These are phyloP conservation scores for Sphaeridia pumilis DNA, from an alignment of 2,888 invertebrate species.

Conservation along the genomic window DNA sequence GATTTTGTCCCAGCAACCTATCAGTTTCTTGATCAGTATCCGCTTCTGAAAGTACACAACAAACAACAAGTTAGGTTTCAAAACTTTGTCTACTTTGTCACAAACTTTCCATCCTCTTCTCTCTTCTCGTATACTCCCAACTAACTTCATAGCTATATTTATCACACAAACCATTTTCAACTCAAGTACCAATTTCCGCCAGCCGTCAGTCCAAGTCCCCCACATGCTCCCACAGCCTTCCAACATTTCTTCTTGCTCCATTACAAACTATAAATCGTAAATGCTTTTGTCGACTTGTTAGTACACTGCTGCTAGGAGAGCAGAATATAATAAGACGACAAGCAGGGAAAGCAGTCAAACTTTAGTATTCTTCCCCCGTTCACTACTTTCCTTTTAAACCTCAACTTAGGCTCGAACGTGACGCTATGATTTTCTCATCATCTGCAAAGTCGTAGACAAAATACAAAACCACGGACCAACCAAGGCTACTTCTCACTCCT, in stretches of 20 bases:
- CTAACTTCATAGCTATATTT: neutral
- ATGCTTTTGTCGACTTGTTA: neutral
- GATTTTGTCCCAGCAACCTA: conserved; percentile 81
- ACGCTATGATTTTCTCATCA: neutral
- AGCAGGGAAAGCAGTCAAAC: neutral
- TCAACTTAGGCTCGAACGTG: neutral
- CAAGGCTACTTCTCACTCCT: too few relatives aligned
- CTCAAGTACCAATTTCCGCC: neutral
- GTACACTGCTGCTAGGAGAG: neutral
- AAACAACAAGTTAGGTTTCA: too few relatives aligned
- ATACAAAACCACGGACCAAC: too few relatives aligned
- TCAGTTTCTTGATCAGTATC: conserved; percentile 98
- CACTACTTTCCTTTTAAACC: too few relatives aligned
- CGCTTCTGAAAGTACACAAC: conserved; percentile 50
- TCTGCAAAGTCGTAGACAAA: neutral
- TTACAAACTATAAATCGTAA: too few relatives aligned
- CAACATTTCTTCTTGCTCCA: too few relatives aligned
- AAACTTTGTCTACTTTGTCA: too few relatives aligned
- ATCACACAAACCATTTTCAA: neutral
- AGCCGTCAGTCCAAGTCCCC: neutral
- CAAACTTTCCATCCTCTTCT: too few relatives aligned
- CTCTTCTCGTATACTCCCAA: too few relatives aligned
- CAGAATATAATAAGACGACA: neutral
- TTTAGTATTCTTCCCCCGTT: too few relatives aligned
- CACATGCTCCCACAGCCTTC: neutral